Percentiles rank a stretch among this genome's conserved stretches.
Conservation (phyloP, 1,140 invertebrate genomes). For the Calephelis virginiensis region DNA sequence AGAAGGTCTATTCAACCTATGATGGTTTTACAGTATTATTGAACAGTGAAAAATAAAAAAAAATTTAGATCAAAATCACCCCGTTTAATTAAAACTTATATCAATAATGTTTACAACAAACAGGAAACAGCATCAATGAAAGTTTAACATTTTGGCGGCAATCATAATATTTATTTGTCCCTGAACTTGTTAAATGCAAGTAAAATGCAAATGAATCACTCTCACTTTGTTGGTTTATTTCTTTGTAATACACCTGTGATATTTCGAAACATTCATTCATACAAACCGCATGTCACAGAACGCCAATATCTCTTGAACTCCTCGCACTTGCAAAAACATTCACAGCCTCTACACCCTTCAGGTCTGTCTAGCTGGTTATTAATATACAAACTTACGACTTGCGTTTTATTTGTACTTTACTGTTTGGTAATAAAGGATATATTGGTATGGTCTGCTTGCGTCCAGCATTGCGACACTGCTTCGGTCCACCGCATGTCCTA, state of each 20-base stretch:
- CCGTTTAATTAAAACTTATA: no score
- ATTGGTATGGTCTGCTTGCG: constrained; percentile 34
- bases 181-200: constrained; percentile 23
- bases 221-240: constrained; percentile 9
- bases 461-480: constrained; percentile 44
- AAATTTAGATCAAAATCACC: no score
- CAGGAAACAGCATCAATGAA: no score
- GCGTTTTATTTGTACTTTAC: constrained; percentile 26
- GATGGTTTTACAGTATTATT: no score
- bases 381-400: constrained; percentile 25
- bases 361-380: constrained; percentile 31
- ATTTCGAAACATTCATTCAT: constrained; percentile 43
- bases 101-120: no score
- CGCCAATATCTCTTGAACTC: constrained; percentile 18
- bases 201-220: constrained; percentile 20
- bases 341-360: constrained; percentile 21
- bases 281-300: constrained; percentile 19
- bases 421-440: constrained; percentile 34
- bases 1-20: no score
- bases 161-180: constrained; percentile 5
- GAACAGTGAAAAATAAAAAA: no score
- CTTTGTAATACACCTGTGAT: constrained; percentile 18
- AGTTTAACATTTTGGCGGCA: no score
- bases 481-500: constrained; percentile 51
- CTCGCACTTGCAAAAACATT: constrained; percentile 15